Base-by-base conservation (phyloP, 1,140 invertebrate genomes). In the Anastatus disparis region DNA sequence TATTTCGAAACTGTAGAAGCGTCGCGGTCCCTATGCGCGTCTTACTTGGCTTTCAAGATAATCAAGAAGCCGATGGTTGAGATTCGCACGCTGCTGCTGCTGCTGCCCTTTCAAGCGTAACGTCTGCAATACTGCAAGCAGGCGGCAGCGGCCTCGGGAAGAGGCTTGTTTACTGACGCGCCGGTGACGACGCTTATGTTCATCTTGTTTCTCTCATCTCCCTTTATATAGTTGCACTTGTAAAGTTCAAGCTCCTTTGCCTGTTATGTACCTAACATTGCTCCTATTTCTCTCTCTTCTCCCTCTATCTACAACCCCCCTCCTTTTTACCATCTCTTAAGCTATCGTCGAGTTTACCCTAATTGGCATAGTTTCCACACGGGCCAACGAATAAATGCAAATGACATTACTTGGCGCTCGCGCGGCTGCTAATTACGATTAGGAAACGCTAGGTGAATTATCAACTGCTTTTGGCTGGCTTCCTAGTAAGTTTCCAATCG, bases 311-410 rank as follows among this genome's bases (percentile, higher is more conserved):
- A 6, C 0, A 0, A 35, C 15, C 27, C 27, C 24, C 15, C 20
- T 12, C 20, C 40, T 61, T 61, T 61, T 44, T 61, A 61, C 58
- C 59, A 10, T 63, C n/a, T 8, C 2, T 15, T 8, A 17, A 63
- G 27, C 27, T 48, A 63, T 35, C 59, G 15, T 63, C 44, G 59
- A 63, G 59, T 63, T 61, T 63, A 63, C n/a, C 44, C 29, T 63
- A 63, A 63, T 63, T 63, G 59, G 59, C 59, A 63, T 63, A 63
- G 59, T 63, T 63, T 63, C 44, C 42, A 27, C 44, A 63, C 59
- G 59, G 42, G 22, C 42, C 26, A 31, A 29, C 42, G 44, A 63
- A 63, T 63, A 63, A 63, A 63, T 63, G 59, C 59, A 63, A 63
- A 63, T 63, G 42, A 50, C 59, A 63, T 63, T 63, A 63, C 59